Percentiles rank a stretch among this genome's conserved stretches.
Conservation (phyloP, 2,888 invertebrate genomes). For the Apamea monoglypha region DNA sequence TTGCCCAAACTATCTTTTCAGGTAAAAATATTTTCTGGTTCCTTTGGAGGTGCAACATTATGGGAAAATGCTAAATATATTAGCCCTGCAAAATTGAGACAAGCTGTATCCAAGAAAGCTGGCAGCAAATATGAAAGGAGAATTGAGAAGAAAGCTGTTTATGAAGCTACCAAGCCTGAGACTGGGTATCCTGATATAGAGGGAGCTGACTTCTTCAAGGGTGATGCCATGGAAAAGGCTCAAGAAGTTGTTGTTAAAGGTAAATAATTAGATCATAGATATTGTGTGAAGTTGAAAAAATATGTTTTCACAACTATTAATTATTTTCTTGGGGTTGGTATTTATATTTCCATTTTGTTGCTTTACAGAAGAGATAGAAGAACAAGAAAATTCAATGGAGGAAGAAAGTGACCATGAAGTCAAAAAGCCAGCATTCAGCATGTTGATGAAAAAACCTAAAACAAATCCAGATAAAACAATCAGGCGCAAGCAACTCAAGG, state of each 20-base stretch:
- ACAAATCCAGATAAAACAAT: constrained; percentile 86
- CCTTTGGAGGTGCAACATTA: constrained; percentile 97
- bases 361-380: constrained; percentile 81
- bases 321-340: neutral
- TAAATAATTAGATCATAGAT: constrained; percentile 57
- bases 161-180: constrained; percentile 93
- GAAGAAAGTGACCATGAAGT: constrained; percentile 69
- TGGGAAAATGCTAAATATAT: constrained; percentile 98
- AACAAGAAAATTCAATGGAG: constrained; percentile 66
- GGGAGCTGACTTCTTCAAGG: constrained; percentile 93
- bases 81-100: constrained; percentile 96
- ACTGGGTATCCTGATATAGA: constrained; percentile 93
- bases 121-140: constrained; percentile 94
- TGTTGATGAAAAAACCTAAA: constrained; percentile 75
- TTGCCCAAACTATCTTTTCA: constrained; percentile 82
- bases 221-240: constrained; percentile 91
- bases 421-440: constrained; percentile 71
- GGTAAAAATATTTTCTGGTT: constrained; percentile 98
- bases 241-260: constrained; percentile 87
- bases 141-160: constrained; percentile 94
- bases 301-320: no score
- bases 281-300: neutral
- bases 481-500: constrained; percentile 86
- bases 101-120: constrained; percentile 92
- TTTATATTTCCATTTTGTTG: neutral